These are phyloP conservation scores for Desmodus rotundus DNA, from an alignment of 2,113 vertebrate genomes.

Conservation along the genomic window DNA sequence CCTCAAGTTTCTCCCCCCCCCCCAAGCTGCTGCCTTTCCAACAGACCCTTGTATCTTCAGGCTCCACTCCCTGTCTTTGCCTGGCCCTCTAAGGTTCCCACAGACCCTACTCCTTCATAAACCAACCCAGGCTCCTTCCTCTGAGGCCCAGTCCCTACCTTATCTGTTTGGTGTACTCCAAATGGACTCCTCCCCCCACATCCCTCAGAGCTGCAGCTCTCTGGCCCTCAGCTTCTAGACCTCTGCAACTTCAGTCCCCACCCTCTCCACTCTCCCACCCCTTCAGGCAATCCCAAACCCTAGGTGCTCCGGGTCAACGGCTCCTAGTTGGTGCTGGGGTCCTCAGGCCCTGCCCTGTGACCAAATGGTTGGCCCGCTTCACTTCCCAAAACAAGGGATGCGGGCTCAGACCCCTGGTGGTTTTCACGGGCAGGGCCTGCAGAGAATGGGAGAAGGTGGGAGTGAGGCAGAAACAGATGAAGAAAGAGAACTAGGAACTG, in stretches of 20 bases:
- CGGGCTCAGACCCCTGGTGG: neutral
- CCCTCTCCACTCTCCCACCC: no score
- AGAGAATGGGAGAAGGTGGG: neutral
- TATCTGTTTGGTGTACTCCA: neutral
- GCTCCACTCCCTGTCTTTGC: neutral
- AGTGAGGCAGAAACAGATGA: neutral
- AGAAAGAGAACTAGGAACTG: neutral
- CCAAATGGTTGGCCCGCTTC: no score
- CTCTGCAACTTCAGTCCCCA: neutral
- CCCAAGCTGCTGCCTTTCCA: neutral
- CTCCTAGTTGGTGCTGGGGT: no score
- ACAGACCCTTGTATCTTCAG: neutral
- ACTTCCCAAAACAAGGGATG: neutral
- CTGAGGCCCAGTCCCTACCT: neutral
- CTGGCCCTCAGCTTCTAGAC: rapidly evolving
- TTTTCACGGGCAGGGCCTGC: neutral
- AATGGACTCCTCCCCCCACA: neutral
- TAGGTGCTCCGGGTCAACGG: rapidly evolving
- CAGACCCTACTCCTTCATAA: neutral
- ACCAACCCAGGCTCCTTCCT: neutral
- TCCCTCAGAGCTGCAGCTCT: no score
- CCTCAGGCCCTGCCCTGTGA: neutral
- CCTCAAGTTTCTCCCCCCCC: neutral
- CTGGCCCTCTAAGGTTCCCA: neutral
- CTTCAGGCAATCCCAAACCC: neutral